Evolutionary conservation across 2,797 vertebrate species (phyloP).

Genomic region (Cossypha dichroa): DNA sequence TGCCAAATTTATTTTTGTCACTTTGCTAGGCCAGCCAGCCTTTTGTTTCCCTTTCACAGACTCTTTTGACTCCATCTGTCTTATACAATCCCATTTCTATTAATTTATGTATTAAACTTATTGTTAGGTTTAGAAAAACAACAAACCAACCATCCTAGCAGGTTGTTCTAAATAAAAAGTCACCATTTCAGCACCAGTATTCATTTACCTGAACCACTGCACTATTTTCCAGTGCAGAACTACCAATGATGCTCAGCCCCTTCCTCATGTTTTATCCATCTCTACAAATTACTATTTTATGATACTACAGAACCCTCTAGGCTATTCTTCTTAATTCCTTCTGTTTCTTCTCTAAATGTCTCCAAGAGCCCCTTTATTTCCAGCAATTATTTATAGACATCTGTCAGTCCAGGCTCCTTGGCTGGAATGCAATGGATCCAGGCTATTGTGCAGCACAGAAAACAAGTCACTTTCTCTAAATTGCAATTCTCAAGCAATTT

Average conservation of each 20-base stretch:
- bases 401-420: neutral
- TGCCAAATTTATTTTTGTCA: neutral
- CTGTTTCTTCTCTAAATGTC: neutral
- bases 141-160: neutral
- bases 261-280: neutral
- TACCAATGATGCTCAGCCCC: neutral
- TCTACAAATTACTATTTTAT: constrained; percentile 20
- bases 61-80: neutral
- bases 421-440: neutral
- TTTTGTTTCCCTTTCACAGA: neutral
- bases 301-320: neutral
- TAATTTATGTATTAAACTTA: neutral
- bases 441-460: constrained; percentile 2
- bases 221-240: neutral
- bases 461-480: neutral
- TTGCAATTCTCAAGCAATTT: neutral
- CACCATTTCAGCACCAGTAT: neutral
- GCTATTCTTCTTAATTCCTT: constrained; percentile 8
- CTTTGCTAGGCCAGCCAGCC: neutral
- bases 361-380: neutral
- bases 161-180: neutral
- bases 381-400: constrained; percentile 29
- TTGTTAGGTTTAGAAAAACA: neutral
- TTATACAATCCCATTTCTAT: neutral
- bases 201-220: neutral